Evolutionary conservation across 2,888 invertebrate species (phyloP), one percentile per base, ranked within the genome.

Genomic region (Oxystoma pomonae): DNA sequence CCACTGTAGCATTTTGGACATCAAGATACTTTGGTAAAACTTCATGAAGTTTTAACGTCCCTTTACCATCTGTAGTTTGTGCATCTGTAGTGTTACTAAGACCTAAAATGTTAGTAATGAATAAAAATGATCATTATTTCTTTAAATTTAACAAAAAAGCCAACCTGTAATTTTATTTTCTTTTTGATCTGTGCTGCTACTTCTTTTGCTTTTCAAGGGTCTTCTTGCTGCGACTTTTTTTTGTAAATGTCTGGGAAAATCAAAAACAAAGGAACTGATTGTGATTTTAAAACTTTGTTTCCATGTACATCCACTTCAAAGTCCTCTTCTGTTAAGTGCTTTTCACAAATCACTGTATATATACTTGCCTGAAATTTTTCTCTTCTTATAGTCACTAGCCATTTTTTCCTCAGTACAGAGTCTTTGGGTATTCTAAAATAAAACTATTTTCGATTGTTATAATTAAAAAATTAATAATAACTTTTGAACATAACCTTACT

Each of bases 301-400:
- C 61, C 61, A 57, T 61, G 61, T 16, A 57, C 57, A 57, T 61
- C 57, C 1, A 55, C 17, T 20, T 57, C 50, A 49, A 57, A 61
- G 51, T 61, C 57, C n/a, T 22, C 16, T 20, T 16, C 16, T 2
- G n/a, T 16, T 21, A 61, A 61, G 20, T 61, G 61, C 21, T 61
- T 57, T 21, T 61, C 61, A 52, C 61, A 61, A 51, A 61, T 51
- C 3, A 49, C 12, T 20, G 18, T 21, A 18, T 51, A 20, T 50
- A 16, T 51, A 35, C 35, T 35, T 7, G 61, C 51, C n/a, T 20
- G 16, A 20, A 21, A 61, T 21, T 61, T 57, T 21, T 16, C 1
- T 20, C 61, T 50, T 16, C 16, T 61, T 20, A 61, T 1, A 21
- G 57, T 57, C 16, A 50, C 1, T 52, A 61, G 20, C 60, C 50